Conservation (phyloP, 1,140 invertebrate genomes). For the Rhopalosiphum padi region DNA sequence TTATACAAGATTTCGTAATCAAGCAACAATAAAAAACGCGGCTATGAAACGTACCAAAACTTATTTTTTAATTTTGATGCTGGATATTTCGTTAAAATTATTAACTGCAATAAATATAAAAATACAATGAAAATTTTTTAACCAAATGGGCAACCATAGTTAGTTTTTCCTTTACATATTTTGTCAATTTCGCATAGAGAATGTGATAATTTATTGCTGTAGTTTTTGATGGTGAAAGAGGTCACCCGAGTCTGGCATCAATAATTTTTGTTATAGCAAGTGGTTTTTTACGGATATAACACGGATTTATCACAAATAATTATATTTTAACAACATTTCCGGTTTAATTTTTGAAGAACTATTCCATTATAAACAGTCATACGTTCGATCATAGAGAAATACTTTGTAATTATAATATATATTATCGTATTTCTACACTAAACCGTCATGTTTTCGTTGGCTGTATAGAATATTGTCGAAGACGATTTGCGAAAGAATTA, state of each 20-base stretch:
- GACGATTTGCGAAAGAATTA: too few relatives aligned
- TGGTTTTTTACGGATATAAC: too few relatives aligned
- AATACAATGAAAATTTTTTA: neutral
- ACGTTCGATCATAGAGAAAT: neutral
- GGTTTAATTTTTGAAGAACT: neutral
- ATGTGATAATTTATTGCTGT: neutral
- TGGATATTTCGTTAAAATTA: neutral
- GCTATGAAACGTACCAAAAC: neutral
- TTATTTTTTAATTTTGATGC: neutral
- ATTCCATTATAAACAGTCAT: neutral
- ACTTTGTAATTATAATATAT: too few relatives aligned
- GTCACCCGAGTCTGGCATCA: neutral
- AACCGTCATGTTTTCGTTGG: too few relatives aligned
- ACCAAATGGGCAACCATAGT: neutral
- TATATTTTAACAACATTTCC: slow-evolving; percentile 5
- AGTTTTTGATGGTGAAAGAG: neutral
- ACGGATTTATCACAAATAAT: neutral
- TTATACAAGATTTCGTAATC: neutral
- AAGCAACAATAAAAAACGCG: neutral
- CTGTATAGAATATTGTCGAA: too few relatives aligned
- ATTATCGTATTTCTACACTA: too few relatives aligned
- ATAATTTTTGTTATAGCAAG: neutral
- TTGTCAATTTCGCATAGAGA: neutral
- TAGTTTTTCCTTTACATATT: neutral
- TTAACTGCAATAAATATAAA: neutral